Base-by-base conservation (phyloP, 2,113 vertebrate genomes). In the Syrrhaptes paradoxus region DNA sequence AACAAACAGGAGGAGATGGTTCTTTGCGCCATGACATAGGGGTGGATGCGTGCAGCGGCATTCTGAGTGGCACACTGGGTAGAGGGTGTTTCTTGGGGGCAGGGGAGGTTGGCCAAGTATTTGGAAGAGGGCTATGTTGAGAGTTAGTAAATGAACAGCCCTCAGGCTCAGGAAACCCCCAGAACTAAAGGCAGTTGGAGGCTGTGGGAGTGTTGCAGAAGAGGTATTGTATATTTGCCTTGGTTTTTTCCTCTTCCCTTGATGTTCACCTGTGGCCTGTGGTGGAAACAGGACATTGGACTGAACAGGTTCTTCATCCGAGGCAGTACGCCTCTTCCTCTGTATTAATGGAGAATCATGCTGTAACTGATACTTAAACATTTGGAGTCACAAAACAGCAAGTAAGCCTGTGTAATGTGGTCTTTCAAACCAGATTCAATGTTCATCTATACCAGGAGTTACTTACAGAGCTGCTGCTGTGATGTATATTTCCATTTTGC, bases 21-120 rank as follows among this genome's bases (percentile, higher is more conserved):
- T 75, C 34, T 72, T 68, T 0, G 0, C 1, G 1, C 11, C 15
- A 34, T 49, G n/a, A 26, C 15, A 10, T 6, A 8, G 24, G 17
- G 17, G 13, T 18, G 22, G 32, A 22, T 22, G 29, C 7, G 1
- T 61, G 59, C 51, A 9, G 20, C 24, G 29, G 26, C 48, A 68
- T 85, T 72, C 46, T 55, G 34, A 77, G 61, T 10, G 32, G 9
- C 52, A 32, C 8, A 3, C 15, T 28, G 16, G 43, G 6, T 29
- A 29, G 17, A 38, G 26, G 19, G 20, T 58, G 28, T 81, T 89
- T 84, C 55, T 78, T n/a, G 51, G 41, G 48, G 31, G 19, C 43
- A 46, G 66, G 48, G 61, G 28, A 72, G 57, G 32, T 41, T 34
- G 65, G 43, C 52, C 34, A 67, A 24, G 17, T 31, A 11, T 80